Base-by-base conservation (phyloP, 1,140 invertebrate genomes). In the Pissodes strobi region DNA sequence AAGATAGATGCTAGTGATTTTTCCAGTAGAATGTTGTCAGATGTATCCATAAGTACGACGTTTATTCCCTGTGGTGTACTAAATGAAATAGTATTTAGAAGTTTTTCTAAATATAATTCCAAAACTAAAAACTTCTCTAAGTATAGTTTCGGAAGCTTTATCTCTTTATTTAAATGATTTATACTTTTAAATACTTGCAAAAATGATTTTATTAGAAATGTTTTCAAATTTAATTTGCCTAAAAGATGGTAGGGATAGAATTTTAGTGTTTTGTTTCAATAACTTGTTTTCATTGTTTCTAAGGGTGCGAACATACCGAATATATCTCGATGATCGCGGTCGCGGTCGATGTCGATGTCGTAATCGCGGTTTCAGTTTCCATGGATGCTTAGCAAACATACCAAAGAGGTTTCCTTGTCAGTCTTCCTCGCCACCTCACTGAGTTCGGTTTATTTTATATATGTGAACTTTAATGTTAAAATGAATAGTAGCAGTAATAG, bases 81-180 rank as follows among this genome's bases (percentile, higher is more conserved):
- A n/a, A n/a, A n/a, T n/a, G n/a, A n/a, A n/a, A n/a, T n/a, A 45
- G 41, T 6, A 15, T 9, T 15, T 45, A 45, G 8, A 13, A 13
- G n/a, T 45, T 45, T 45, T 45, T 45, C 41, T 15, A 19, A 45
- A 45, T 45, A 45, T 9, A 8, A 34, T 34, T 34, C n/a, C 30
- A 34, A 34, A 34, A 34, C n/a, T 45, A 45, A 45, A 45, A 9
- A 45, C 8, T 45, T 45, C 41, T 15, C 18, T 15, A 19, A 45
- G 41, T 8, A 13, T 15, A 19, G n/a, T 15, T 13, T 45, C 18
- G 8, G n/a, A 45, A 45, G n/a, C 8, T 45, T 45, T 13, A 45
- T 9, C 13, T 13, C 13, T 15, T 19, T 15, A 15, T 45, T 45
- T 45, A 15, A 19, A 6, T 15, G 41, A 19, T 45, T 45, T 8